phyloP scores from a whole-genome alignment of 2,888 invertebrate genomes.

The Euclidia mi region DNA sequence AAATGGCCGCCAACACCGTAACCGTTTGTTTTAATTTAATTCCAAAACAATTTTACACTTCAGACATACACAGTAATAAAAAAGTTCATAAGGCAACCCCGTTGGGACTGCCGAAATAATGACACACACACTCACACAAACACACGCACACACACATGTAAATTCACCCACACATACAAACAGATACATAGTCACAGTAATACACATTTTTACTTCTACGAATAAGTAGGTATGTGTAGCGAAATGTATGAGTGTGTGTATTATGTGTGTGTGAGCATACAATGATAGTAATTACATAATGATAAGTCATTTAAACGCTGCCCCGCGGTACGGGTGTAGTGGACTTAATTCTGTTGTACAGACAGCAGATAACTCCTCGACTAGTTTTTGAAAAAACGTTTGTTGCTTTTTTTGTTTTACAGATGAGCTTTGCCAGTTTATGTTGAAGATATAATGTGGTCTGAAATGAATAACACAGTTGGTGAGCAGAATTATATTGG shows the following conservation, averaged over 20 bases:
- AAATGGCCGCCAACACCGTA: not conserved
- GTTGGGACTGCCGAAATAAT: slow-evolving; percentile 26
- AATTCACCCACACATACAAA: not conserved
- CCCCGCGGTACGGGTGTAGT: slow-evolving; percentile 81
- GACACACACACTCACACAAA: slow-evolving; percentile 11
- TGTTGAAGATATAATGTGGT: no score
- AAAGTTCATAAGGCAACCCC: slow-evolving; percentile 12
- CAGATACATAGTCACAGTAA: not conserved
- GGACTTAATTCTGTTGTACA: slow-evolving; percentile 73
- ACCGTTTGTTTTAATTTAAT: slow-evolving; percentile 3
- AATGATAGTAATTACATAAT: slow-evolving; percentile 90
- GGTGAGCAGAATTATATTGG: no score
- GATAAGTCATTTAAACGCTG: slow-evolving; percentile 88
- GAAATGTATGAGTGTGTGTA: slow-evolving; percentile 14
- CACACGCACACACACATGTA: slow-evolving; percentile 4
- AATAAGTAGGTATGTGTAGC: not conserved
- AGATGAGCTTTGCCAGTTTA: no score
- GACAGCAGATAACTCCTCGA: slow-evolving; percentile 58
- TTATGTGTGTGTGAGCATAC: slow-evolving; percentile 70
- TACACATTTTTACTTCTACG: slow-evolving; percentile 7
- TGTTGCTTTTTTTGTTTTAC: not conserved
- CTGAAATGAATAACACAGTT: no score
- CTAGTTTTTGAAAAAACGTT: slow-evolving; percentile 18
- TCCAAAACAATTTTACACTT: slow-evolving; percentile 16
- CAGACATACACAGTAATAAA: slow-evolving; percentile 7